Conservation (phyloP, 2,113 vertebrate species). For the Macaca nemestrina region DNA sequence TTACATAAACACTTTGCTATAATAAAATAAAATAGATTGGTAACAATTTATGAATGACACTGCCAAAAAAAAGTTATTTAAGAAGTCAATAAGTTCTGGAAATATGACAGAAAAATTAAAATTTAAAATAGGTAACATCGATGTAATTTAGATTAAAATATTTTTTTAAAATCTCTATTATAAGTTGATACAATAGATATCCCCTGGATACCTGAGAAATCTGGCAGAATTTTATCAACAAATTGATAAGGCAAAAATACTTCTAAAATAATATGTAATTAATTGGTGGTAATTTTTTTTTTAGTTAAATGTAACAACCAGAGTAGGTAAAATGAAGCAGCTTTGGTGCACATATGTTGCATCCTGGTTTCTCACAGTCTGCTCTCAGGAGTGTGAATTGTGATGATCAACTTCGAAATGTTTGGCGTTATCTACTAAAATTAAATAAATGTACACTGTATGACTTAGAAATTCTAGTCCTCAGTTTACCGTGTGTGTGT, state of each 20-base stretch:
- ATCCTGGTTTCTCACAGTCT: neutral
- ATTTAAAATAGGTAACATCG: neutral
- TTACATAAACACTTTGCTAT: neutral
- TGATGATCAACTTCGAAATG: neutral
- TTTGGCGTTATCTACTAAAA: neutral
- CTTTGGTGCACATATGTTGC: neutral
- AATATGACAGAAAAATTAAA: neutral
- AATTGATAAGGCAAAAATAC: neutral
- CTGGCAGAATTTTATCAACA: neutral
- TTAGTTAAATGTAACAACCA: neutral
- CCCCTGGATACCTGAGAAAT: neutral
- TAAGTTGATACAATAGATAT: neutral
- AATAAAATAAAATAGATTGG: neutral
- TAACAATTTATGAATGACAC: neutral
- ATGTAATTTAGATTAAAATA: neutral
- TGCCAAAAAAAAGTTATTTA: neutral
- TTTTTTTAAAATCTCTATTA: neutral
- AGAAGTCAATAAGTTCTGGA: neutral
- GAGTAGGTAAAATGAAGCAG: neutral
- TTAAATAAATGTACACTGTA: neutral
- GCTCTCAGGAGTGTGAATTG: neutral
- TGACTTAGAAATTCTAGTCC: neutral
- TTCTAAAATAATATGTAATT: neutral
- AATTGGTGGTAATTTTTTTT: neutral
- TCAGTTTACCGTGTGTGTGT: neutral